These are phyloP conservation scores for Drosophila birchii DNA, from an alignment of 2,888 invertebrate genomes.

Conservation along the genomic window DNA sequence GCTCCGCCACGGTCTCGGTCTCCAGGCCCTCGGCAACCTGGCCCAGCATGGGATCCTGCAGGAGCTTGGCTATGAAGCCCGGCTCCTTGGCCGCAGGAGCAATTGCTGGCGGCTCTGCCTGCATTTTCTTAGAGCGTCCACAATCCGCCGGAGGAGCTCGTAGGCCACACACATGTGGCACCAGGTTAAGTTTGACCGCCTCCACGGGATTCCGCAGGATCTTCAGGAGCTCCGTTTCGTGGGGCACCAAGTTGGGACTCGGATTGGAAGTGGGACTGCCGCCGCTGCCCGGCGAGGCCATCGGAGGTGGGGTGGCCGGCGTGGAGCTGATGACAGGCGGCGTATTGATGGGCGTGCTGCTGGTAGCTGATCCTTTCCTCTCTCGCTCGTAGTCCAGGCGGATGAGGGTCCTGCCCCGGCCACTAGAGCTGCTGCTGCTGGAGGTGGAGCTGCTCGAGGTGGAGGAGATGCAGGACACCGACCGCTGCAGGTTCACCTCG, in stretches of 20 bases:
- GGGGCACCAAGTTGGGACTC: slow-evolving; percentile 66
- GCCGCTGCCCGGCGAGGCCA: slow-evolving; percentile 4
- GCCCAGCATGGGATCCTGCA: slow-evolving; percentile 88
- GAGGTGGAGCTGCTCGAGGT: slow-evolving; percentile 75
- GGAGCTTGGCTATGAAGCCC: slow-evolving; percentile 86
- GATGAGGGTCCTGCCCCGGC: slow-evolving; percentile 83
- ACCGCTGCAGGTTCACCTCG: slow-evolving; percentile 77
- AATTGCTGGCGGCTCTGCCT: slow-evolving; percentile 46
- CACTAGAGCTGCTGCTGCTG: slow-evolving; percentile 73
- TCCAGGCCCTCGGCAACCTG: slow-evolving; percentile 88
- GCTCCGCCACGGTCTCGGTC: slow-evolving; percentile 87
- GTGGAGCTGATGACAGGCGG: slow-evolving; percentile 59
- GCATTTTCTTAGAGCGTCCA: slow-evolving; percentile 83
- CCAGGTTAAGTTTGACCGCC: slow-evolving; percentile 90
- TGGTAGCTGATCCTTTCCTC: slow-evolving; percentile 46
- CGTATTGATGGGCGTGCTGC: slow-evolving; percentile 66
- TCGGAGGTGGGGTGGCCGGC: slow-evolving; percentile 49
- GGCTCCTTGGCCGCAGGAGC: slow-evolving; percentile 36
- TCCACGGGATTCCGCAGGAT: slow-evolving; percentile 90
- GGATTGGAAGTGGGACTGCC: slow-evolving; percentile 2
- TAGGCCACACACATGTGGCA: slow-evolving; percentile 91
- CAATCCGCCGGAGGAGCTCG: slow-evolving; percentile 74
- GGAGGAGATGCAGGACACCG: slow-evolving; percentile 83
- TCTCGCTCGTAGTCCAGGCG: slow-evolving; percentile 83
- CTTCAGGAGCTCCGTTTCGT: slow-evolving; percentile 86